Base-by-base conservation (phyloP, 2,888 invertebrate genomes). In the Seira sanloemensis region DNA sequence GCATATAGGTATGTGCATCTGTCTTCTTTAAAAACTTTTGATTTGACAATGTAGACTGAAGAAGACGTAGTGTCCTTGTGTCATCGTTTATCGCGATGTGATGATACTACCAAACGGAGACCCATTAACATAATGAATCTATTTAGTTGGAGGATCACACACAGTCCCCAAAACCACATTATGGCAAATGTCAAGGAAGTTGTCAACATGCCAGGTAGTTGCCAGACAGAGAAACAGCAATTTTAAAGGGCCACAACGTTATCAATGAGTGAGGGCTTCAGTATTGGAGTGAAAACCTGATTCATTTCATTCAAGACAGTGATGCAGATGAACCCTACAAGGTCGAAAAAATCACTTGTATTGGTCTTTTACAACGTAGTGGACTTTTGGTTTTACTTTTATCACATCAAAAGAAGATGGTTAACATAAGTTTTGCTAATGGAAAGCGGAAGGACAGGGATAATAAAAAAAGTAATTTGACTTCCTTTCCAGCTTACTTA, bases 381-480 rank as follows among this genome's bases (percentile, higher is more conserved):
- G n/a, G n/a, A n/a, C n/a, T n/a, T n/a, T 50, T 50, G 54, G 19
- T 50, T 72, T 72, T 46, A 37, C 54, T 72, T 46, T 50, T 72
- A 23, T 69, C 69, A 69, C n/a, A n/a, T n/a, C n/a, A n/a, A n/a
- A n/a, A n/a, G n/a, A n/a, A 37, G 37, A 37, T 37, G 37, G 12
- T 37, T 37, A 37, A 37, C 37, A 37, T 37, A n/a, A 62, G 37
- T 37, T 37, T 37, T 37, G 37, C 12, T 12, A 37, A 37, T 74
- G 58, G 12, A 74, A 74, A 74, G 74, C 74, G 74, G 74, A 74
- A 74, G 74, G 74, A 74, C 74, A 74, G 65, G 62, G 58, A 65
- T 37, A 74, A 65, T 65, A 74, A 74, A 74, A n/a, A n/a, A 74
- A 74, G 5, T 73, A 62, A 58, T 72, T 73, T 73, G 50, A 74